phyloP scores from a whole-genome alignment of 2,797 vertebrate species.

The Tokudaia muenninki region DNA sequence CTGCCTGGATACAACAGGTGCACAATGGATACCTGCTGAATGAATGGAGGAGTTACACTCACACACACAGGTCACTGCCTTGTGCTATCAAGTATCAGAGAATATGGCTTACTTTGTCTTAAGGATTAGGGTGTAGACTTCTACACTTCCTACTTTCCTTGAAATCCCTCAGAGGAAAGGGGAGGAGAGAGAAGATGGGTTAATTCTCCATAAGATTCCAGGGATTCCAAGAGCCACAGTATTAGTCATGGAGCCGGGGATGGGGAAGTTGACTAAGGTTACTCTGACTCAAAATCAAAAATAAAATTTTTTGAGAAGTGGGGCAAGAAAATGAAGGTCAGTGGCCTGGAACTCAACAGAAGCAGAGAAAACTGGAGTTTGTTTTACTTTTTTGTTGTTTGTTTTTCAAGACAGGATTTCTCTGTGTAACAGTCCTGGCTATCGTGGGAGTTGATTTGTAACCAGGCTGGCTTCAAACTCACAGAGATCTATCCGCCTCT shows the following conservation, averaged over 20 bases:
- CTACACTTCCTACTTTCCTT: slow-evolving; percentile 13
- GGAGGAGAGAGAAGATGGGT: background rate
- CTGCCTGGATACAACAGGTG: background rate
- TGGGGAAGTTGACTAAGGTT: background rate
- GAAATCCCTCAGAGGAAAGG: slow-evolving; percentile 41
- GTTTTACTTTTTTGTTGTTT: background rate
- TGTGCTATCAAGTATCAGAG: background rate
- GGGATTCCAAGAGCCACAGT: slow-evolving; percentile 25
- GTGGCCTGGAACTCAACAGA: background rate
- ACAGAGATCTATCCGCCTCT: background rate
- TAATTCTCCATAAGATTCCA: background rate
- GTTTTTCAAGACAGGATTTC: background rate
- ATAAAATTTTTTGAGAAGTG: background rate
- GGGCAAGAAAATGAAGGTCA: background rate
- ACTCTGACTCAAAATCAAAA: slow-evolving; percentile 34
- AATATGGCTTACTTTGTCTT: background rate
- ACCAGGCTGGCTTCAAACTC: background rate
- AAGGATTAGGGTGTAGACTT: slow-evolving; percentile 2
- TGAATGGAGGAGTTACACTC: background rate
- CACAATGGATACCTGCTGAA: background rate
- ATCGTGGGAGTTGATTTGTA: background rate
- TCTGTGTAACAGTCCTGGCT: background rate
- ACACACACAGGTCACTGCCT: background rate
- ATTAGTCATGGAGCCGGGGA: background rate
- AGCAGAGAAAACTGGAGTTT: background rate